Conservation (phyloP, 2,797 vertebrate genomes). For the Enteromius radiatus region DNA sequence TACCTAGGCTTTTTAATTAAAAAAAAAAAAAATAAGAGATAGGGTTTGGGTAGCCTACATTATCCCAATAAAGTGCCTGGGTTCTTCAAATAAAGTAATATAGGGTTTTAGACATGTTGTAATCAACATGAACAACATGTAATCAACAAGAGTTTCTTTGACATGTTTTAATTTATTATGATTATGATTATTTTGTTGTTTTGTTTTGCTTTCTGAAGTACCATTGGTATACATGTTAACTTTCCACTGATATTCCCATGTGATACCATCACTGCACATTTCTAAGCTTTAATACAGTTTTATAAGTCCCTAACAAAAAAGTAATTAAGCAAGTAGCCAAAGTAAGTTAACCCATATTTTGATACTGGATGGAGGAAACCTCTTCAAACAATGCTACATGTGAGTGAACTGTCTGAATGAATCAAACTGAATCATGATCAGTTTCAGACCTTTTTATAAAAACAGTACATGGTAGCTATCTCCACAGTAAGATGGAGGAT, state of each 20-base stretch:
- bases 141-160: background rate
- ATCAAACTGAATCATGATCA: background rate
- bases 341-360: no score
- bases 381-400: no score
- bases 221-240: background rate
- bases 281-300: background rate
- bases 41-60: no score
- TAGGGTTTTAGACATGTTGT: background rate
- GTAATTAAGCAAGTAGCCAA: no score
- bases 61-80: background rate
- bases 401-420: background rate
- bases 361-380: no score
- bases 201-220: background rate
- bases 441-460: background rate
- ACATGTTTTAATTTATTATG: background rate
- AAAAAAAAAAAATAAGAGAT: no score
- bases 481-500: background rate
- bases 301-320: no score
- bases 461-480: background rate
- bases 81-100: background rate
- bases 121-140: no score
- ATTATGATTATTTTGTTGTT: no score
- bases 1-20: no score
- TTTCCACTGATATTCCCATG: background rate
- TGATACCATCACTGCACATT: background rate